Conservation (phyloP, 2,888 invertebrate species). For the Caenorhabditis sp. region DNA sequence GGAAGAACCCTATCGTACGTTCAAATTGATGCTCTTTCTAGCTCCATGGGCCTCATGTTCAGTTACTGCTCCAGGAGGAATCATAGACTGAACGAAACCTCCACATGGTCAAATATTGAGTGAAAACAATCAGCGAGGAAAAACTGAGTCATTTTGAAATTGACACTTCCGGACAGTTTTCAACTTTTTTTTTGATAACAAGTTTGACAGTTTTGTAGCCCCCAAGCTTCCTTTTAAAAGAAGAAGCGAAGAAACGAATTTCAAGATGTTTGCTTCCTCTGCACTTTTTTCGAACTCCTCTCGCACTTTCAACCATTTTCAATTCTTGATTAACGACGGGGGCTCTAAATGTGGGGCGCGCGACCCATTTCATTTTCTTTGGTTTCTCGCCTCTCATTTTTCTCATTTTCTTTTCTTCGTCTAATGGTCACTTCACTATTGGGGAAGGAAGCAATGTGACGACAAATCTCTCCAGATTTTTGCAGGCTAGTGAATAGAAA, state of each 20-base stretch:
- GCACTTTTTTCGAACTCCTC: neutral
- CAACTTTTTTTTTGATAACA: neutral
- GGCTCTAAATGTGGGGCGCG: conserved; percentile 3
- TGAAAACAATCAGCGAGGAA: neutral
- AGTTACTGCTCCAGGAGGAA: too few relatives aligned
- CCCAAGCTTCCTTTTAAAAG: too few relatives aligned
- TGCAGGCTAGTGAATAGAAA: neutral
- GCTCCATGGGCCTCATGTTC: too few relatives aligned
- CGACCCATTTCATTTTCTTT: conserved; percentile 6
- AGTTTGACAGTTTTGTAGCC: too few relatives aligned
- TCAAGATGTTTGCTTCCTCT: neutral
- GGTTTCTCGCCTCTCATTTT: neutral
- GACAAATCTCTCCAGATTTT: conserved; percentile 1
- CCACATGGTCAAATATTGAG: too few relatives aligned
- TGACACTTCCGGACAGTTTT: neutral
- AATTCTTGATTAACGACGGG: conserved; percentile 17
- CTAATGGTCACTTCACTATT: conserved; percentile 6
- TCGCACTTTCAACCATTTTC: conserved; percentile 1
- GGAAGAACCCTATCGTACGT: too few relatives aligned
- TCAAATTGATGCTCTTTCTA: too few relatives aligned
- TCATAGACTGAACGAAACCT: too few relatives aligned
- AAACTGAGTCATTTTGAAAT: neutral
- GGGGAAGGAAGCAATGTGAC: too few relatives aligned
- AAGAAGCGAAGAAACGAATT: neutral
- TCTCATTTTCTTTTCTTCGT: conserved; percentile 9